Evolutionary conservation across 1,140 invertebrate species (phyloP).

Genomic region (Caenorhabditis elegans): DNA sequence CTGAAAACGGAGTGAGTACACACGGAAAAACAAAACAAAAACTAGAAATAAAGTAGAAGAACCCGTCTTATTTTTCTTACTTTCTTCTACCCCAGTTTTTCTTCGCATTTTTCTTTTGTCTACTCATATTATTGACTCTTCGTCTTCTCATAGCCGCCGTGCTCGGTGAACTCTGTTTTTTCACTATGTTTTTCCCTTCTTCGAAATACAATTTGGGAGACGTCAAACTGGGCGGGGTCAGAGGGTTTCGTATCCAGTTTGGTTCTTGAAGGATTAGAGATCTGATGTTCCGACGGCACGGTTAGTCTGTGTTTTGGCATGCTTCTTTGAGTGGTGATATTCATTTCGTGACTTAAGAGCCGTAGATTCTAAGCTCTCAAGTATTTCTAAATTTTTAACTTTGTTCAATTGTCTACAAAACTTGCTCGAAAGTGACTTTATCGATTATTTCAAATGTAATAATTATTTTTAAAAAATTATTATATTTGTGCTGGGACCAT

Average conservation of each 20-base stretch:
- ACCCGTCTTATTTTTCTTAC: too few relatives aligned
- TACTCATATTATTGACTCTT: neutral
- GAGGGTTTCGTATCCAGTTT: neutral
- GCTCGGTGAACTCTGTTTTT: slow-evolving; percentile 12
- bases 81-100: neutral
- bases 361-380: too few relatives aligned
- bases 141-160: too few relatives aligned
- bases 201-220: slow-evolving; percentile 19
- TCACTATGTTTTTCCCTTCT: neutral
- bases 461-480: too few relatives aligned
- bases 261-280: slow-evolving; percentile 13
- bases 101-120: neutral
- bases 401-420: too few relatives aligned
- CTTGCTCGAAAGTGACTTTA: too few relatives aligned
- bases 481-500: too few relatives aligned
- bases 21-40: neutral
- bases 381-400: too few relatives aligned
- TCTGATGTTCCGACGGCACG: neutral
- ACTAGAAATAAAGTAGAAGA: too few relatives aligned
- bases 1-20: neutral
- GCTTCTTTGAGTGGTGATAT: too few relatives aligned
- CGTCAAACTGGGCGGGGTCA: neutral
- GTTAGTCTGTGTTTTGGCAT: neutral
- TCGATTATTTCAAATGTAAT: too few relatives aligned
- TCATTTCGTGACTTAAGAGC: too few relatives aligned